These are phyloP conservation scores for Bombus terrestris DNA, from an alignment of 1,140 invertebrate species.

Conservation along the genomic window DNA sequence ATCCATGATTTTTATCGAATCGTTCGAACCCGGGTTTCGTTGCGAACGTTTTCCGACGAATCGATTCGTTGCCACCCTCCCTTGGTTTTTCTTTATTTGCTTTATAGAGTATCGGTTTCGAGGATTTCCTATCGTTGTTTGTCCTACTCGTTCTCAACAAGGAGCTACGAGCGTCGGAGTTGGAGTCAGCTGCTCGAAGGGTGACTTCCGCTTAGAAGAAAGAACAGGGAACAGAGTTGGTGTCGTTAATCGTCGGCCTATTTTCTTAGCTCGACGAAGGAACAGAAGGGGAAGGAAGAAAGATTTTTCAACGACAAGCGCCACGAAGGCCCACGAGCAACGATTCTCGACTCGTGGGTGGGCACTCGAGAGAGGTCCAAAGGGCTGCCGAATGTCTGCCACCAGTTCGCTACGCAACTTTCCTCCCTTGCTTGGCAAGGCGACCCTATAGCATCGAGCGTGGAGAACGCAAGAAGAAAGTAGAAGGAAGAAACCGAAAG, in stretches of 20 bases:
- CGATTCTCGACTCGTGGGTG: conserved; percentile 17
- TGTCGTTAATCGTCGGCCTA: conserved; percentile 3
- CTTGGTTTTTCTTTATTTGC: background rate
- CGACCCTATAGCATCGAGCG: conserved; percentile 39
- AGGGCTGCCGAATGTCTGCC: conserved; percentile 44
- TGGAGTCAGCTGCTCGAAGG: background rate
- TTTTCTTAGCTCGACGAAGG: background rate
- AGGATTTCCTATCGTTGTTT: background rate
- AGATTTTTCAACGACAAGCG: background rate
- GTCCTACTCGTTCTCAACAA: background rate
- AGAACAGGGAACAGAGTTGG: no score
- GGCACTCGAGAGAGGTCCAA: conserved; percentile 27
- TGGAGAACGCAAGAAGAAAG: conserved; percentile 49
- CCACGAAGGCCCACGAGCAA: background rate
- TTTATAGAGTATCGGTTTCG: background rate
- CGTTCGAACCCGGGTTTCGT: background rate
- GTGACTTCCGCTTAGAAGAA: background rate
- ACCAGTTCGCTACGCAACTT: conserved; percentile 49
- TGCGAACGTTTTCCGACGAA: no score
- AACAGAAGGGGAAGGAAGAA: background rate
- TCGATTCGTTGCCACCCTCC: no score
- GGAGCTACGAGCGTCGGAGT: no score
- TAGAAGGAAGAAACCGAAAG: conserved; percentile 49
- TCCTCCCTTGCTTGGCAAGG: conserved; percentile 29
- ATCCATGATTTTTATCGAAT: background rate